Base-by-base conservation (phyloP, 1,140 invertebrate species). In the Zaprionus ghesquierei region DNA sequence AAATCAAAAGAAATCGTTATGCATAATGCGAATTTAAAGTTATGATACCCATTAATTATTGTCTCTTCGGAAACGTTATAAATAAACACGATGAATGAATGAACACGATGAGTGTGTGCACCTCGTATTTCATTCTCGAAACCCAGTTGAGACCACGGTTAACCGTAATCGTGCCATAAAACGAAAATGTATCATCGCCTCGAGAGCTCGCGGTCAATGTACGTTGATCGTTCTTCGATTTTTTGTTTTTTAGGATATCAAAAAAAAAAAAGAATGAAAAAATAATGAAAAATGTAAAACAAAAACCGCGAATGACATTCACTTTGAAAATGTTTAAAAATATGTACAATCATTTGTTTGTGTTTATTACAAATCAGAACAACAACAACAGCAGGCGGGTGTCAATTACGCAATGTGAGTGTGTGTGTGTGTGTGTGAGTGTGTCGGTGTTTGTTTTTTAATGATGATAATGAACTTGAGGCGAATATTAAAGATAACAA, bases 381-480 rank as follows among this genome's bases (percentile, higher is more conserved):
- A 75, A 82, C 44, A 72, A 60, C 44, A 68, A 72, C 25, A 41
- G 25, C 18, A 29, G n/a, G 23, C 44, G 25, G 65, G 38, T 73
- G 31, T 63, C 61, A 75, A 69, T 76, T 79, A 64, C 63, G 64
- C 73, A 76, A 69, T 65, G 44, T 73, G 33, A 29, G 10, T 10
- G 18, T 60, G 49, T 61, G 22, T 59, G 58, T 53, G 58, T 62
- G 41, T 58, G 25, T 51, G 64, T 49, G 59, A 46, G 54, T 46
- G 46, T 46, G 33, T 33, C 44, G 41, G 62, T 65, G 38, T 64
- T 55, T 60, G 15, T 31, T 71, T 68, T 68, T 84, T 80, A 86
- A 89, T 72, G 80, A 89, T 89, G 85, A 89, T 89, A 89, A 87
- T 87, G 84, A 87, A 89, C 84, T 89, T 89, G 85, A 89, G 55